These are phyloP conservation scores for Hiodon alosoides DNA, from an alignment of 2,113 vertebrate genomes.

Conservation along the genomic window DNA sequence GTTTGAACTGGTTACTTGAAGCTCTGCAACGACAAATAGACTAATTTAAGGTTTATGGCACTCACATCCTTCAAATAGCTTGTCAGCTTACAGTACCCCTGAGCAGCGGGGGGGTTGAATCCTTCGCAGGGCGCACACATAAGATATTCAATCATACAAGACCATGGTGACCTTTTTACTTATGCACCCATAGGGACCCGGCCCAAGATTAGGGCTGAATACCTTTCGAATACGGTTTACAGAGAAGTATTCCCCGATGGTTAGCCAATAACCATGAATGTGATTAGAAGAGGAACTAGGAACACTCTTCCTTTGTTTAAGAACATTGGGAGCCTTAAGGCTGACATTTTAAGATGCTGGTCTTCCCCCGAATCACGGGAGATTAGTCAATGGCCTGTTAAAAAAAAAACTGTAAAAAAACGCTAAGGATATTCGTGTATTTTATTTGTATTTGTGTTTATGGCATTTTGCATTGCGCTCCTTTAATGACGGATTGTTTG, in stretches of 20 bases:
- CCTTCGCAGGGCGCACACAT: neutral
- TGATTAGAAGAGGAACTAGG: neutral
- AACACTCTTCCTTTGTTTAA: neutral
- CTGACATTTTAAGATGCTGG: neutral
- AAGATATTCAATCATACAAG: conserved; percentile 20
- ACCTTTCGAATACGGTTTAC: conserved; percentile 7
- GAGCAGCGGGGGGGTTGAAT: neutral
- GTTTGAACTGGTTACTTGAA: conserved; percentile 4
- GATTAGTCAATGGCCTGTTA: neutral
- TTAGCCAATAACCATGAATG: neutral
- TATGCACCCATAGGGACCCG: neutral
- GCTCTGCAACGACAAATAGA: conserved; percentile 8
- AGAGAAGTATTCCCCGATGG: neutral
- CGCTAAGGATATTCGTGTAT: too few relatives aligned
- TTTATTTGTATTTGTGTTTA: too few relatives aligned
- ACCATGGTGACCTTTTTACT: conserved; percentile 21
- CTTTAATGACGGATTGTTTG: too few relatives aligned
- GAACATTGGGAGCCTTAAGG: neutral
- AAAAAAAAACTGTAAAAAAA: neutral
- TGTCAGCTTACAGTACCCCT: neutral
- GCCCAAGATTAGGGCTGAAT: neutral
- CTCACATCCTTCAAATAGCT: neutral
- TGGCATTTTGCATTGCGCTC: too few relatives aligned
- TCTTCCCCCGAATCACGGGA: neutral
- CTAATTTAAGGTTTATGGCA: conserved; percentile 20